Evolutionary conservation across 2,797 vertebrate genomes (phyloP).

Genomic region (Tragelaphus eurycerus): DNA sequence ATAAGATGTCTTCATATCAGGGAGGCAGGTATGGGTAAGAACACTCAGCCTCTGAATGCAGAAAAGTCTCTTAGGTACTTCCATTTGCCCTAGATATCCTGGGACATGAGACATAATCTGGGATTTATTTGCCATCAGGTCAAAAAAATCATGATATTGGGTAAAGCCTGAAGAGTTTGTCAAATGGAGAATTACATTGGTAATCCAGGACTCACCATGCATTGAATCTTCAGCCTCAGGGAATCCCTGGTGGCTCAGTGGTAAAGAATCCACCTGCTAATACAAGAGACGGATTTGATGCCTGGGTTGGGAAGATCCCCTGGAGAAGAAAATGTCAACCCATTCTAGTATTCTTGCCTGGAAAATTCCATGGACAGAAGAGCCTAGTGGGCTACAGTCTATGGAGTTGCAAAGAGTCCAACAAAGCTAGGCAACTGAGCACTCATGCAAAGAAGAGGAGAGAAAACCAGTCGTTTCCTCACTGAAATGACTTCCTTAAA

Average conservation of each 20-base stretch:
- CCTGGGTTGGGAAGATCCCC: background rate
- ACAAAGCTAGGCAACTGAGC: background rate
- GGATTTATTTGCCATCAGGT: background rate
- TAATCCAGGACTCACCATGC: constrained; percentile 20
- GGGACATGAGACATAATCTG: background rate
- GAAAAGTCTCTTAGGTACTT: background rate
- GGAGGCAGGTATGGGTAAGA: background rate
- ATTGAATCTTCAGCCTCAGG: background rate
- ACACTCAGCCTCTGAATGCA: background rate
- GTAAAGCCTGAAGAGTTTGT: background rate
- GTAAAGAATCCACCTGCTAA: background rate
- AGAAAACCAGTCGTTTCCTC: constrained; percentile 48
- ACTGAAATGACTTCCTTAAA: constrained; percentile 16
- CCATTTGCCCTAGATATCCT: background rate
- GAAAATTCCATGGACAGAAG: background rate
- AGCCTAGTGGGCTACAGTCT: background rate
- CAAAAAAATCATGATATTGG: background rate
- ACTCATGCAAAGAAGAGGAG: constrained; percentile 16
- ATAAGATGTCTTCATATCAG: background rate
- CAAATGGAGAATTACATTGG: constrained; percentile 9
- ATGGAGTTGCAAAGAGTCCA: background rate
- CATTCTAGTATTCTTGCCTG: background rate
- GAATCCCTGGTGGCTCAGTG: background rate
- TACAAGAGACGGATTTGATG: background rate
- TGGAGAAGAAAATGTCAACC: background rate